Evolutionary conservation across 2,113 vertebrate species (phyloP).

Genomic region (Todiramphus chloris): DNA sequence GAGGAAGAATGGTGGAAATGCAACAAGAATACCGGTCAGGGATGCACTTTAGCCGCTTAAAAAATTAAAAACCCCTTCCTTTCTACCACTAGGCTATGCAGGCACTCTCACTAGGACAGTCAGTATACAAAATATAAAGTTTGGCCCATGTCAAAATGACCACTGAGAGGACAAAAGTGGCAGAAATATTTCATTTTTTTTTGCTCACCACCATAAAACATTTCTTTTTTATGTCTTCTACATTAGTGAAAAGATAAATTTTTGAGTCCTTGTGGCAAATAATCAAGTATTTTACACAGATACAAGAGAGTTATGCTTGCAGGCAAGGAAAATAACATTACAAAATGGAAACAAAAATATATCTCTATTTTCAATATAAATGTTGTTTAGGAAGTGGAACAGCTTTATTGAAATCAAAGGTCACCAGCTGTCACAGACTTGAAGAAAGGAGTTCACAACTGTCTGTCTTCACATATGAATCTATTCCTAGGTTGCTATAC

Average conservation of each 20-base stretch:
- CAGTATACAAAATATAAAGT: neutral
- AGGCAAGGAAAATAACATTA: neutral
- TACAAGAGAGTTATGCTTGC: neutral
- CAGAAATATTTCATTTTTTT: neutral
- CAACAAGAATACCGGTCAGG: neutral
- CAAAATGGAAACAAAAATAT: neutral
- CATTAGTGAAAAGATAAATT: neutral
- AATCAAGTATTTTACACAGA: neutral
- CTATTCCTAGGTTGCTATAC: neutral
- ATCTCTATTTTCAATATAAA: neutral
- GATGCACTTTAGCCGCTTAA: neutral
- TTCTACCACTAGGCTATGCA: neutral
- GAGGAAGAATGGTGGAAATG: neutral
- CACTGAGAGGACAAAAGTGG: neutral
- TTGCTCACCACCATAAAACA: neutral
- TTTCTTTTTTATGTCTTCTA: neutral
- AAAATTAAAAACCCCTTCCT: neutral
- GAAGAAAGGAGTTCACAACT: neutral
- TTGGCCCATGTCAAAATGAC: neutral
- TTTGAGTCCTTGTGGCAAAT: neutral
- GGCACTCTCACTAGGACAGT: neutral
- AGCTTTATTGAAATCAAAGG: neutral
- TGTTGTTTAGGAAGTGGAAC: neutral
- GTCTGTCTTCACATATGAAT: neutral
- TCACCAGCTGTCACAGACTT: neutral